These are phyloP conservation scores for Cyprinodon variegatus DNA, from an alignment of 2,113 vertebrate genomes.

Conservation along the genomic window DNA sequence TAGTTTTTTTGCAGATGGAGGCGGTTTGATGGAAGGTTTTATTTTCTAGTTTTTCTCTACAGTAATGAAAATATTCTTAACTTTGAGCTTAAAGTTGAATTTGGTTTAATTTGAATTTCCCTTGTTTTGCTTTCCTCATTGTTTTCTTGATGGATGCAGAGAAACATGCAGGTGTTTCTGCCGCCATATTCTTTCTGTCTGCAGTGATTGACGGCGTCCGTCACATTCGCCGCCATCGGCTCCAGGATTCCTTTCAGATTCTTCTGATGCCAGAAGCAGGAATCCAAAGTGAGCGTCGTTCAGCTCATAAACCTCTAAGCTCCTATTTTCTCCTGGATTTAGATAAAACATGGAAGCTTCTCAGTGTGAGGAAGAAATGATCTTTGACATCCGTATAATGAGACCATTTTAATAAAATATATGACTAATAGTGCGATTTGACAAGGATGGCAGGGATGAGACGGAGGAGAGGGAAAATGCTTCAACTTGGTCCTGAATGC, in stretches of 20 bases:
- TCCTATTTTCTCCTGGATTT: constrained; percentile 24
- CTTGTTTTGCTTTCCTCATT: neutral
- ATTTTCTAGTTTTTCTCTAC: neutral
- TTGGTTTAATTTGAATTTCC: neutral
- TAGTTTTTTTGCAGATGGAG: neutral
- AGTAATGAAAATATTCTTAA: neutral
- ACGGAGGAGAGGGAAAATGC: constrained; percentile 81
- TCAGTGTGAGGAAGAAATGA: constrained; percentile 51
- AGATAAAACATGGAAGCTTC: constrained; percentile 37
- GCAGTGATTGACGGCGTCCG: neutral
- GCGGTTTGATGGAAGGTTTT: too few species aligned
- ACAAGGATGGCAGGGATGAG: constrained; percentile 56
- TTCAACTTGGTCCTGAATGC: constrained; percentile 82
- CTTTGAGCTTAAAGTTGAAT: neutral
- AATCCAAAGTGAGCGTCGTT: constrained; percentile 20
- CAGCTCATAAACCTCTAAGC: neutral
- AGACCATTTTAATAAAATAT: constrained; percentile 69
- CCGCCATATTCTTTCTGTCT: neutral
- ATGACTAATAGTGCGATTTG: constrained; percentile 71
- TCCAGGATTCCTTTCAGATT: constrained; percentile 5
- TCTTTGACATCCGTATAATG: constrained; percentile 67
- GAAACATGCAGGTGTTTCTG: constrained; percentile 2
- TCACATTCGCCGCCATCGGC: constrained; percentile 15
- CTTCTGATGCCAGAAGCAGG: constrained; percentile 1
- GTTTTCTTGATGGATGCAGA: neutral